Base-by-base conservation (phyloP, 2,113 vertebrate species). In the Atlantisia rogersi region DNA sequence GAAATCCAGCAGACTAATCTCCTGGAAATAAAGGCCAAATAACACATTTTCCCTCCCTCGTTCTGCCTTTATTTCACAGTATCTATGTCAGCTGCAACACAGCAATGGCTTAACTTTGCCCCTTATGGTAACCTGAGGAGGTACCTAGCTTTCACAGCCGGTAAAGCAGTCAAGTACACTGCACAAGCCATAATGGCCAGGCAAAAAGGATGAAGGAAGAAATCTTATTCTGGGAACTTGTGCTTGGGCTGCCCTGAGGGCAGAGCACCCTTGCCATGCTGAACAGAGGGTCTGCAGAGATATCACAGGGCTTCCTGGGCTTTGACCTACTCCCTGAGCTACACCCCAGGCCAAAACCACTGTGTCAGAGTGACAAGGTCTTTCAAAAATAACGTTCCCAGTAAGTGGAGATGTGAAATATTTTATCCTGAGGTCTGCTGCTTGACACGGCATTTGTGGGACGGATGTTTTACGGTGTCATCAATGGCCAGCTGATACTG, bases 91-190 rank as follows among this genome's bases (percentile, higher is more conserved):
- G 60, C 75, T 88, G 50, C 35, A 69, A 19, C 5, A 44, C 7
- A 74, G 5, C 17, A 63, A 29, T 31, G 15, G 28, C 70, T 78
- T 73, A 80, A 58, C 37, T 80, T 94, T 74, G 7, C 11, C 12
- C 20, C 19, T 15, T 46, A 7, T 35, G 68, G 20, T 86, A 91
- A 74, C 67, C 52, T 74, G 52, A 63, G 52, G 44, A 93, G 40
- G 29, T 58, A 39, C 19, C 42, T n/a, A 19, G 7, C 5, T 86
- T 74, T 55, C 35, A 90, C 0, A 0, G 6, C 44, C 20, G 22
- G 15, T 40, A 59, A 80, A 83, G 56, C 42, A 86, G 37, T 11
- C 75, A 62, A 46, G n/a, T 20, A 70, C 31, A 76, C 14, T 70
- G 16, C 19, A 74, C 31, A 67, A 74, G 74, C 2, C 4, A 4